Base-by-base conservation (phyloP, 1,140 invertebrate species). In the Panagrolaimus sp. region DNA sequence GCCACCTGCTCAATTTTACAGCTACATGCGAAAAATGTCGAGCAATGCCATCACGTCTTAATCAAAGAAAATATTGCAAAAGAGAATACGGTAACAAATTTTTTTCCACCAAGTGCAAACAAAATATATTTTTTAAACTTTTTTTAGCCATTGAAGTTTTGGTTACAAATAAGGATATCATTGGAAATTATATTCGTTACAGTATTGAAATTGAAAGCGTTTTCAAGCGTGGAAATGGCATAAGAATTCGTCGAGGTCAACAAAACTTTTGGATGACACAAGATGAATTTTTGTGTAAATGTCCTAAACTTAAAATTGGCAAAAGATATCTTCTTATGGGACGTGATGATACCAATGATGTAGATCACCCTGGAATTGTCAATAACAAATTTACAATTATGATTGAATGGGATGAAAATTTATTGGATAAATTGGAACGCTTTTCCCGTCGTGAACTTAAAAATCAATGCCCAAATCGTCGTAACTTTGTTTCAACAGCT, bases 291-390 rank as follows among this genome's bases (percentile, higher is more conserved):
- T 67, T 71, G 47, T 86, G 86, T 72, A 85, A 84, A 74, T 86
- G 85, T 74, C 85, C 86, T 11, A 83, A 83, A 65, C 70, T 86
- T 14, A 75, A 83, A 23, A 66, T 84, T 11, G 75, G 78, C 61
- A 74, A 80, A 66, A 71, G 78, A 44, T 86, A 85, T 78, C 76
- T 86, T 9, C 57, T 86, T 9, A 77, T 86, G 80, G 78, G 79
- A n/a, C 72, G 75, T 23, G 72, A 82, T 42, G 69, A 73, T 31
- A 63, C 62, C 16, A 66, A 43, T 38, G 70, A 80, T 62, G 62
- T 47, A 43, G 69, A 73, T 5, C 71, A 71, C 9, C 61, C 71
- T n/a, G 78, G 78, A 20, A 42, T 79, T 14, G 57, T 78, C 11
- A 63, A 80, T 23, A 78, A 79, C 65, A 66, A 71, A 23, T 68